Evolutionary conservation across 2,113 vertebrate genomes (phyloP).

Genomic region (Physeter macrocephalus): DNA sequence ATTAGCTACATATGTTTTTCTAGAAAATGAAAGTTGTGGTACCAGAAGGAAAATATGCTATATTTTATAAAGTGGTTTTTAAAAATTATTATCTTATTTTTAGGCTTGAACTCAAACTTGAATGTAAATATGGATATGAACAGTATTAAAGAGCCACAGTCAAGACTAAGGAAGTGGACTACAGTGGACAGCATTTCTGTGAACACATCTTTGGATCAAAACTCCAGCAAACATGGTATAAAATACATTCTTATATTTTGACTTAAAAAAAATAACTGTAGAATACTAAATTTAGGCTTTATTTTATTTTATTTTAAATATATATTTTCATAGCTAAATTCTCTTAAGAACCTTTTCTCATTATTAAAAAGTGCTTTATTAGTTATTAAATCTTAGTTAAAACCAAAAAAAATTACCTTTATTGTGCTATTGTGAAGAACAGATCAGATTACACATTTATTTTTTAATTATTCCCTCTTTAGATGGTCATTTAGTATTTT

Average conservation of each 20-base stretch:
- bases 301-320: background rate
- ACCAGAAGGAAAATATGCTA: background rate
- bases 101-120: conserved; percentile 98
- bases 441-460: background rate
- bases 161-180: conserved; percentile 97
- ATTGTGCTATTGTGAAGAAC: background rate
- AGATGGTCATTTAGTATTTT: background rate
- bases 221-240: conserved; percentile 97
- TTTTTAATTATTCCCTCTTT: background rate
- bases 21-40: background rate
- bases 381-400: background rate
- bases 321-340: background rate
- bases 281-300: background rate
- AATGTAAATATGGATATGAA: conserved; percentile 98
- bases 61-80: background rate
- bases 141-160: conserved; percentile 97
- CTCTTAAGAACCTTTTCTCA: background rate
- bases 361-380: background rate
- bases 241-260: background rate
- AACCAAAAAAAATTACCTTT: background rate
- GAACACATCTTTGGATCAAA: conserved; percentile 94
- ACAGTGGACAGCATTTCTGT: conserved; percentile 92
- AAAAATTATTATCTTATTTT: conserved; percentile 34
- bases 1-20: background rate
- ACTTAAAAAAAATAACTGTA: background rate